Evolutionary conservation across 2,113 vertebrate genomes (phyloP), one percentile per base, ranked within the genome.

Genomic region (Illadopsis cleaveri): DNA sequence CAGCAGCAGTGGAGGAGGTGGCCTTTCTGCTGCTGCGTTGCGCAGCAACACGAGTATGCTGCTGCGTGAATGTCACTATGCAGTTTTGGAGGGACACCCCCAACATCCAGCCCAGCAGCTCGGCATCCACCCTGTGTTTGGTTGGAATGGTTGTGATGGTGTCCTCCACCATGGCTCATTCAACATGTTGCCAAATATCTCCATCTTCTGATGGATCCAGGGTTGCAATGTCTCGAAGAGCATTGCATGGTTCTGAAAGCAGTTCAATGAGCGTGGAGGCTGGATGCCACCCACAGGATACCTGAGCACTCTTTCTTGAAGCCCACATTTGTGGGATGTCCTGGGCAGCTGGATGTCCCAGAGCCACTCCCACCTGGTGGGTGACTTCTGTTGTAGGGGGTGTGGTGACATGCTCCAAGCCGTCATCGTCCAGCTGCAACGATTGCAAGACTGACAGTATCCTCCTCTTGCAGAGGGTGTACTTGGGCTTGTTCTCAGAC

Each of bases 11-110:
- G 3, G 27, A 27, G 37, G 42, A 77, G 9, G 4, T 47, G 9
- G 31, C 44, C 42, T 57, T 89, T 58, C 33, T 73, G 58, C 31
- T 81, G 44, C 27, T 23, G 18, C 2, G 2, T 28, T 88, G 14
- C 42, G 16, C 22, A 33, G 15, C 0, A 0, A 9, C 22, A 33
- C 1, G 0, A 5, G 10, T 27, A 37, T 1, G 0, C 50, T 81
- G 18, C 27, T 66, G 68, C 27, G 3, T 28, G 7, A 23, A 24
- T 37, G 10, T 65, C 4, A 2, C 37, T 58, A 15, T 23, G 37
- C 33, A 56, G 42, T 33, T 80, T 50, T 72, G 50, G 42, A 57
- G 50, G 27, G 31, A 35, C 22, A 19, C 1, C 5, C 11, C 5
- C 50, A 50, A 35, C 37, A 44, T 57, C 50, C 42, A 42, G 37